Conservation (phyloP, 2,113 vertebrate genomes). For the Steatornis caripensis region DNA sequence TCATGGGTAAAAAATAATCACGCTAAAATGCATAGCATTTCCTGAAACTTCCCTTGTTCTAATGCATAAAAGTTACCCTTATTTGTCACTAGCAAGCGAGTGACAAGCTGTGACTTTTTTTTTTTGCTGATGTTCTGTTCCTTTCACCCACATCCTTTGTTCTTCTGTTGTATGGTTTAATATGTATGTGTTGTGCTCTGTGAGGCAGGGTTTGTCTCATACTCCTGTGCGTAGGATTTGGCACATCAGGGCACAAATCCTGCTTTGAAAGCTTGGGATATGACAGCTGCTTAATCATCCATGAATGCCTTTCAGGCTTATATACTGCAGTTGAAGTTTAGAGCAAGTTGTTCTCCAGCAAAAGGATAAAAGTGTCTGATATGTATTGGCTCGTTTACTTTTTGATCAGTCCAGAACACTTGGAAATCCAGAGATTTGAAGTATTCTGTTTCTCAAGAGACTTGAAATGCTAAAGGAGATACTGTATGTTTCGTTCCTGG, state of each 20-base stretch:
- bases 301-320: background rate
- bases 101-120: background rate
- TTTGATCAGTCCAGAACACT: background rate
- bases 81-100: background rate
- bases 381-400: background rate
- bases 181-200: background rate
- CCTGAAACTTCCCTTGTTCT: background rate
- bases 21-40: accelerated
- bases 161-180: background rate
- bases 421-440: background rate
- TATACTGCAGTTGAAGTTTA: background rate
- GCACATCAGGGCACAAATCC: background rate
- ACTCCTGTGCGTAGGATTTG: background rate
- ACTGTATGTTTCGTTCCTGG: background rate
- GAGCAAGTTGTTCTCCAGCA: background rate
- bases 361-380: background rate
- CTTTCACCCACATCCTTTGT: background rate
- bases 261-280: background rate
- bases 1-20: background rate
- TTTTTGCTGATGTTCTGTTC: background rate
- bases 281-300: background rate
- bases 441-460: background rate
- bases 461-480: background rate
- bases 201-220: background rate
- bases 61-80: background rate